Evolutionary conservation across 2,113 vertebrate species (phyloP).

Genomic region (Catagonus wagneri): DNA sequence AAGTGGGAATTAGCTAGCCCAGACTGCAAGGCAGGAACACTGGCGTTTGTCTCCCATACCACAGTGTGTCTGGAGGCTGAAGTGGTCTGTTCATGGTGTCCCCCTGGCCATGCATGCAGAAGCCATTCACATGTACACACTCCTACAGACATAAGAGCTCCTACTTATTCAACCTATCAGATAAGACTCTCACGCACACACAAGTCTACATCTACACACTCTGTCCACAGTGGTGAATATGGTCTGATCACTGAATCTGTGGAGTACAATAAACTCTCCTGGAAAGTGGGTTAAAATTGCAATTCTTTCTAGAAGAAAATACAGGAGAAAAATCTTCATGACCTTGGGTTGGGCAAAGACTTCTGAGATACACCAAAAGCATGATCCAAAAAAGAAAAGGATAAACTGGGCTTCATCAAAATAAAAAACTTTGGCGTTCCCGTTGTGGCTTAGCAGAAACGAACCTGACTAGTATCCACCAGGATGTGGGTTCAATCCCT

Average conservation of each 20-base stretch:
- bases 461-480: too few species aligned
- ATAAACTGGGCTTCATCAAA: background rate
- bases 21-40: background rate
- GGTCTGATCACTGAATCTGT: background rate
- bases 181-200: background rate
- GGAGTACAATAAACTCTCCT: background rate
- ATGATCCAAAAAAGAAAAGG: conserved; percentile 14
- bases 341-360: background rate
- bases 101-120: background rate
- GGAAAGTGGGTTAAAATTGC: background rate
- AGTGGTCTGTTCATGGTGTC: background rate
- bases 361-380: conserved; percentile 30
- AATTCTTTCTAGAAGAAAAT: conserved; percentile 44
- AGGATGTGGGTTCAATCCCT: too few species aligned
- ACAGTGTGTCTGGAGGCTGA: background rate
- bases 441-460: too few species aligned
- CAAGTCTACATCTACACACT: background rate
- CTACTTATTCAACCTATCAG: background rate
- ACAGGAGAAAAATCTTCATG: background rate
- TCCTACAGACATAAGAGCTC: background rate
- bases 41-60: background rate
- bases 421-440: background rate
- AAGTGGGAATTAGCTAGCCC: background rate
- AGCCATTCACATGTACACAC: background rate
- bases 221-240: background rate